Base-by-base conservation (phyloP, 2,888 invertebrate genomes). In the Ophion costatus region DNA sequence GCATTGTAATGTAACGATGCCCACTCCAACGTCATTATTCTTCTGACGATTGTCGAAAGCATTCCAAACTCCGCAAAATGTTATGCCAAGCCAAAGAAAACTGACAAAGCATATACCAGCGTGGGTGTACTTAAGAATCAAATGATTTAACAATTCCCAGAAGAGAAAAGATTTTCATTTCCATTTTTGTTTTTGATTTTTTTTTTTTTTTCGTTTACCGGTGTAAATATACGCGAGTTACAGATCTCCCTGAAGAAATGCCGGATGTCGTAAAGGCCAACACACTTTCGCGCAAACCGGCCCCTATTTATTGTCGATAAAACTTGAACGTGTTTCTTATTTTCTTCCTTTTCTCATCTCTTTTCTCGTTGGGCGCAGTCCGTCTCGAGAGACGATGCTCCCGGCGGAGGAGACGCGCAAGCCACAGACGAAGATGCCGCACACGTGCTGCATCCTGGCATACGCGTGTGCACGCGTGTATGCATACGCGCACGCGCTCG, bases 241-340 rank as follows among this genome's bases (percentile, higher is more conserved):
- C 64, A 66, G 33, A 33, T 57, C 42, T 33, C 56, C 38, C 22
- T 24, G 42, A 59, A 57, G 45, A 78, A 78, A 71, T 79, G 56
- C 61, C 71, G 77, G 82, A 78, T 69, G 82, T 74, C 69, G 69
- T 70, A 74, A 74, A 74, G 64, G 82, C 56, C 38, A 14, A n/a
- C 24, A 33, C 61, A 67, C 70, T 29, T 78, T 73, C 10, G 51
- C 7, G 33, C n/a, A 76, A 77, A 82, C 63, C 67, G 66, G 71
- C 67, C 29, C 45, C 64, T 74, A 80, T 83, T 83, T 75, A 80
- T 83, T 59, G 75, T 33, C 74, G 71, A 78, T 78, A 73, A 82
- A 73, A 70, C 51, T 33, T 63, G 45, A 24, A 63, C 56, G 29
- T 75, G 20, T 51, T 51, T 51, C 14, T 51, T 51, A 4, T 51